These are phyloP conservation scores for Coregonus suidteri DNA, from an alignment of 2,797 vertebrate species.

Conservation along the genomic window DNA sequence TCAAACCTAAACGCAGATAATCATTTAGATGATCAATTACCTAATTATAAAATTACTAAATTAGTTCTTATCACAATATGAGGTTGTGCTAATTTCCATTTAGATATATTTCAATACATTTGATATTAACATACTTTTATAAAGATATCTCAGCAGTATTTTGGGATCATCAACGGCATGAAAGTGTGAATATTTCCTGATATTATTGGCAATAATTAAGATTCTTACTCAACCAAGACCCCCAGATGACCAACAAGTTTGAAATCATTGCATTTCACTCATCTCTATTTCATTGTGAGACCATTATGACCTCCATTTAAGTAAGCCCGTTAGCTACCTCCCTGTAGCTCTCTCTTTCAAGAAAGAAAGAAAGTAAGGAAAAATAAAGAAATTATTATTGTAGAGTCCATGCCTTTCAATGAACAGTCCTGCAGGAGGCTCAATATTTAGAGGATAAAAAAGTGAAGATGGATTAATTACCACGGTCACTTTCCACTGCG, in stretches of 20 bases:
- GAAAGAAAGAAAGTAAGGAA: conserved; percentile 16
- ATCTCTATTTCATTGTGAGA: conserved; percentile 23
- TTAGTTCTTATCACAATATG: conserved; percentile 22
- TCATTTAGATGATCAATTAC: conserved; percentile 28
- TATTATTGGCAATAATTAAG: conserved; percentile 16
- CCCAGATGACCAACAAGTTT: conserved; percentile 18
- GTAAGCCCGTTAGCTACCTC: conserved; percentile 11
- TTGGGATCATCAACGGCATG: conserved; percentile 11
- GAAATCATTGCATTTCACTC: conserved; percentile 17
- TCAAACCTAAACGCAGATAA: conserved; percentile 4
- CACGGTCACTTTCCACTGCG: conserved; percentile 65
- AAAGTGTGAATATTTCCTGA: neutral
- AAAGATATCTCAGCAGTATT: conserved; percentile 41
- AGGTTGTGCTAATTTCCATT: conserved; percentile 17
- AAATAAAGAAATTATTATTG: conserved; percentile 17
- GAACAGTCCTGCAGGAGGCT: conserved; percentile 45
- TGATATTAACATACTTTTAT: conserved; percentile 36
- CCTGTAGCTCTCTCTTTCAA: conserved; percentile 26
- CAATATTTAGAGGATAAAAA: conserved; percentile 62
- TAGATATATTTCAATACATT: conserved; percentile 19
- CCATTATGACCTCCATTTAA: conserved; percentile 42
- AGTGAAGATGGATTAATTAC: conserved; percentile 76
- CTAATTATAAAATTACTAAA: neutral
- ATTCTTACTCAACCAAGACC: conserved; percentile 31
- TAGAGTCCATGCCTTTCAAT: conserved; percentile 58